phyloP scores from a whole-genome alignment of 2,888 invertebrate genomes.

The Drosophila putrida region DNA sequence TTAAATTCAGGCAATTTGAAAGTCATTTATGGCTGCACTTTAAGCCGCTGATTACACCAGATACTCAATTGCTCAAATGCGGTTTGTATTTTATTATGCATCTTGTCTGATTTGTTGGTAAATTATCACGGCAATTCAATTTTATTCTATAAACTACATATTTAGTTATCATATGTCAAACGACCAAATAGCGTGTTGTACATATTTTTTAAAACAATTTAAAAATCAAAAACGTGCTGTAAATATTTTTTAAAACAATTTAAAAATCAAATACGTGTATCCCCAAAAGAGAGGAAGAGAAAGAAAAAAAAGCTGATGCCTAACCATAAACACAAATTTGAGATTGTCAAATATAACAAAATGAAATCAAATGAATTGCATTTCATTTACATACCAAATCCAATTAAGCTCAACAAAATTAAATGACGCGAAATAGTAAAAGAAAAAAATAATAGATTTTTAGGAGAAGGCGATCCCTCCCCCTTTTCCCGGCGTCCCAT shows the following conservation, averaged over 20 bases:
- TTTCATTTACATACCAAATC: conserved; percentile 65
- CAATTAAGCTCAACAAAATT: conserved; percentile 61
- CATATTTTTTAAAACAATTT: conserved; percentile 18
- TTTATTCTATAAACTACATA: neutral
- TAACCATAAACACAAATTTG: conserved; percentile 9
- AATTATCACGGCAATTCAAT: neutral
- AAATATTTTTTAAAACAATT: conserved; percentile 17
- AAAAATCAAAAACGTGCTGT: conserved; percentile 20
- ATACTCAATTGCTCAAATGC: neutral
- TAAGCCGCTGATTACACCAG: neutral
- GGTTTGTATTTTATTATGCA: neutral
- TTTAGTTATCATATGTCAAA: conserved; percentile 11
- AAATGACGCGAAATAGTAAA: conserved; percentile 42
- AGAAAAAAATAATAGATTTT: conserved; percentile 22
- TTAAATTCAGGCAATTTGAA: neutral
- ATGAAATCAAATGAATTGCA: conserved; percentile 44
- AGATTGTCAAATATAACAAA: conserved; percentile 36
- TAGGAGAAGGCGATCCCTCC: neutral
- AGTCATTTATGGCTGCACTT: neutral
- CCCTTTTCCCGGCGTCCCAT: neutral
- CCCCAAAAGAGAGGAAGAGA: neutral
- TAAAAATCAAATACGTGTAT: conserved; percentile 18
- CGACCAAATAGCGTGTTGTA: neutral
- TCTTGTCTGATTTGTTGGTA: neutral
- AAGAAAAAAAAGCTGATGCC: neutral